A percentile compares a stretch with the other conserved stretches of the same genome.
Evolutionary conservation across 2,113 vertebrate species (phyloP).

Genomic region (Caranx melampygus): DNA sequence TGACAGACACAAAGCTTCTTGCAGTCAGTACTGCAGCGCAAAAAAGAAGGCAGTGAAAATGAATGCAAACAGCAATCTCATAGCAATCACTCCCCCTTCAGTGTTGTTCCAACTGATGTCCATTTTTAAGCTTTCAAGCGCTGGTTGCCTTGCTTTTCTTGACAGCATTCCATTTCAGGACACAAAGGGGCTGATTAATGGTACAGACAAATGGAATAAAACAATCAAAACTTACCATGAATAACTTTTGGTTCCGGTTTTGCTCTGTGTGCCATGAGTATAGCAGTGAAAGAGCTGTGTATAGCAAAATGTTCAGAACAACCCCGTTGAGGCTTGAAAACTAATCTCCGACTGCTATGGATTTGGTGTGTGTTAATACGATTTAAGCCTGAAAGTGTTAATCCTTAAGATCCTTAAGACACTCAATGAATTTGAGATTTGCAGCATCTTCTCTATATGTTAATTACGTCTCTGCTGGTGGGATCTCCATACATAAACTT

Average conservation of each 20-base stretch:
- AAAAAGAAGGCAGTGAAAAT: too few relatives aligned
- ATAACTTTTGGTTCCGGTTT: conserved; percentile 21
- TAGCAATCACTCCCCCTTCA: too few relatives aligned
- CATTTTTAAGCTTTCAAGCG: too few relatives aligned
- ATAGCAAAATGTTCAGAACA: conserved; percentile 51
- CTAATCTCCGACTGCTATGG: conserved; percentile 69
- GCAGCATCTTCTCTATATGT: conserved; percentile 49
- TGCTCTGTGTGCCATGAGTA: conserved; percentile 7
- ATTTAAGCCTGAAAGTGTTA: conserved; percentile 70
- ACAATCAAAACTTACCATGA: not conserved
- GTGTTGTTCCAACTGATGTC: too few relatives aligned
- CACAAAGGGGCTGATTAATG: not conserved
- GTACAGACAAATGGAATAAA: not conserved
- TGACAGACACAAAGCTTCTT: too few relatives aligned
- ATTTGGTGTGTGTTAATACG: conserved; percentile 68
- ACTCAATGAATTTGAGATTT: conserved; percentile 62
- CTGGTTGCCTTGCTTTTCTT: too few relatives aligned
- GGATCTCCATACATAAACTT: conserved; percentile 4
- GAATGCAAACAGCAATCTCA: too few relatives aligned
- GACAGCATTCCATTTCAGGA: too few relatives aligned
- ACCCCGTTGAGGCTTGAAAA: conserved; percentile 53
- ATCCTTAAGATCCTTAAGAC: conserved; percentile 68
- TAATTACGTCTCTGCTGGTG: conserved; percentile 48
- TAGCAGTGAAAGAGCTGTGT: conserved; percentile 37
- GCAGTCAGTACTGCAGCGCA: too few relatives aligned